These are phyloP conservation scores for Apeltes quadracus DNA, from an alignment of 2,113 vertebrate species.

Conservation along the genomic window DNA sequence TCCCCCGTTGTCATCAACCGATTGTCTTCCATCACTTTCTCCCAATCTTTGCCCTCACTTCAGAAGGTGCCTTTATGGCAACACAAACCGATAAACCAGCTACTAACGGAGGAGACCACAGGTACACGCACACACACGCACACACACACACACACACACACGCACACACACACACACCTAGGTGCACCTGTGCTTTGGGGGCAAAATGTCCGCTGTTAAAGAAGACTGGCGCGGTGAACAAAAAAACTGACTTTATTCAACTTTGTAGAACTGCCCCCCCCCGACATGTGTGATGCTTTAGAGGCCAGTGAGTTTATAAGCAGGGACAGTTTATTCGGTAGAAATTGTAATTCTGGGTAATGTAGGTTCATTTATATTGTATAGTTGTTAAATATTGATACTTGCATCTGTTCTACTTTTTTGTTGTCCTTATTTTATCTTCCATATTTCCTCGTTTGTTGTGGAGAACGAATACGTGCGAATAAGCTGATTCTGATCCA, in stretches of 20 bases:
- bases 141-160: not conserved
- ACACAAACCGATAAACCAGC: not conserved
- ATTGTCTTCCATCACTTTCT: conserved; percentile 48
- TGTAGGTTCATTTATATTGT: not conserved
- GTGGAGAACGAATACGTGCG: too few relatives aligned
- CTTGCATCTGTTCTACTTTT: too few relatives aligned
- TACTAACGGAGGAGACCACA: not conserved
- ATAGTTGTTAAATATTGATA: too few relatives aligned
- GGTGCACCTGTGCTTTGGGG: not conserved
- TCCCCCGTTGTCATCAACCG: conserved; percentile 36
- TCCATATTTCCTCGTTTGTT: too few relatives aligned
- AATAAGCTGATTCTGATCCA: not conserved
- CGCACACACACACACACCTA: not conserved
- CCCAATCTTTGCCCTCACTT: conserved; percentile 2
- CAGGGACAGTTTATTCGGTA: not conserved
- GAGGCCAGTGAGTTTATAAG: not conserved
- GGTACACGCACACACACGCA: not conserved
- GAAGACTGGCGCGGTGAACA: not conserved
- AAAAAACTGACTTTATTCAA: too few relatives aligned
- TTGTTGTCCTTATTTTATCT: too few relatives aligned
- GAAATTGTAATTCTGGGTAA: not conserved
- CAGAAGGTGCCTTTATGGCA: not conserved
- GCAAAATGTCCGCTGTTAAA: not conserved
- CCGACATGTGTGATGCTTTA: not conserved
- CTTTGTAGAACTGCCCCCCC: not conserved